phyloP scores from a whole-genome alignment of 1,140 invertebrate species.

The Drosophila watanabei region DNA sequence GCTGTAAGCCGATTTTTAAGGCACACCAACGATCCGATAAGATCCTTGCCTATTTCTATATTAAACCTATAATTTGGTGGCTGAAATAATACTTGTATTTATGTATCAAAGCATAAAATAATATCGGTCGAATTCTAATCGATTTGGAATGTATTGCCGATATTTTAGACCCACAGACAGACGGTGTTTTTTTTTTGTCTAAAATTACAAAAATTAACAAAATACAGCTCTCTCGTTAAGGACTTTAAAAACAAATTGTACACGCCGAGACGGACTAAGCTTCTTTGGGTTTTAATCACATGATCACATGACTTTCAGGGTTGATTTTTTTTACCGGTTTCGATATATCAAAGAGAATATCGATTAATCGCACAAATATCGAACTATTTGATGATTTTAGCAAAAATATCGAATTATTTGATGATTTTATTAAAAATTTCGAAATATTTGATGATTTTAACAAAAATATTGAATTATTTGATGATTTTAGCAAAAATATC shows the following conservation, averaged over 20 bases:
- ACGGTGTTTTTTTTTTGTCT: fast-evolving
- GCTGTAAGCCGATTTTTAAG: slow-evolving; percentile 13
- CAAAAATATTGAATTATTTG: too few species aligned
- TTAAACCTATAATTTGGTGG: too few species aligned
- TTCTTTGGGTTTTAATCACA: not conserved
- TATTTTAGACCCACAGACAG: not conserved
- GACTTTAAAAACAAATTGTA: not conserved
- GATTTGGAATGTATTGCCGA: too few species aligned
- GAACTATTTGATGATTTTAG: not conserved
- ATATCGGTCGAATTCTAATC: not conserved
- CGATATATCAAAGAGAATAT: not conserved
- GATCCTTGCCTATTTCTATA: not conserved
- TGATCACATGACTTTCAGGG: not conserved
- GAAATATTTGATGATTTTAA: too few species aligned
- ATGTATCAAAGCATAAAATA: not conserved
- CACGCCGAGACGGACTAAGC: not conserved
- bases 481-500: too few species aligned
- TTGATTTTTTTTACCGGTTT: not conserved
- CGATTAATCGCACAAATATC: not conserved
- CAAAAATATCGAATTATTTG: not conserved
- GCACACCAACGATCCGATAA: slow-evolving; percentile 2
- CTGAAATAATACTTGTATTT: not conserved
- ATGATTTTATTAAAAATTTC: too few species aligned
- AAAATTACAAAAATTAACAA: too few species aligned
- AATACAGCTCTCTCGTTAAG: not conserved